Conservation (phyloP, 2,888 invertebrate genomes). For the Exocentrus adspersus region DNA sequence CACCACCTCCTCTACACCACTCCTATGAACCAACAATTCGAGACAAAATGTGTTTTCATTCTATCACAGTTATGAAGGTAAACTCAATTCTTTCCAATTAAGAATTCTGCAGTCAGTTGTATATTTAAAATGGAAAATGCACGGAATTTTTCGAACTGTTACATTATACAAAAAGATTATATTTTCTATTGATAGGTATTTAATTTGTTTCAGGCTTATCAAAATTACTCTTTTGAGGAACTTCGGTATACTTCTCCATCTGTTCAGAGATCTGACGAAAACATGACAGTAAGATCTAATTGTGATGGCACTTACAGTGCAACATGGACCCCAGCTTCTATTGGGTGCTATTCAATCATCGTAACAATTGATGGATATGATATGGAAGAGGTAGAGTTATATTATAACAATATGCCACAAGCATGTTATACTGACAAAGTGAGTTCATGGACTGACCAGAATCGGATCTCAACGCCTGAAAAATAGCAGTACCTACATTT, state of each 20-base stretch:
- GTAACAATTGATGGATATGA: conserved; percentile 88
- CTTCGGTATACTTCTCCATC: conserved; percentile 78
- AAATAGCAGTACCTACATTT: too few species aligned
- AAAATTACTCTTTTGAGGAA: conserved; percentile 96
- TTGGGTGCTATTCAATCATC: conserved; percentile 89
- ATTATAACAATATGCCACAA: too few species aligned
- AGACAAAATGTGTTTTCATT: conserved; percentile 93
- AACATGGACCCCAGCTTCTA: conserved; percentile 90
- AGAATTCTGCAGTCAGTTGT: too few species aligned
- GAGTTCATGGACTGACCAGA: too few species aligned
- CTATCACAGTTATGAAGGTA: conserved; percentile 94
- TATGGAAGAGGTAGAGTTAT: conserved; percentile 70
- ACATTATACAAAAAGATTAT: too few species aligned
- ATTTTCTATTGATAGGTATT: too few species aligned
- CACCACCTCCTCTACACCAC: conserved; percentile 73
- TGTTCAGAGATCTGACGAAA: conserved; percentile 78
- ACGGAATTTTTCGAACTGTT: too few species aligned
- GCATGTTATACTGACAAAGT: too few species aligned
- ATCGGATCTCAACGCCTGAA: too few species aligned
- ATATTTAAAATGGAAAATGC: too few species aligned
- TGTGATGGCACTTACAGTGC: conserved; percentile 85
- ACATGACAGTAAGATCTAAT: conserved; percentile 80
- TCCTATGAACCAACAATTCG: conserved; percentile 87
- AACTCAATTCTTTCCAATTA: neutral
- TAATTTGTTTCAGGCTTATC: conserved; percentile 73